Evolutionary conservation across 2,797 vertebrate species (phyloP).

Genomic region (Spinus pinus): DNA sequence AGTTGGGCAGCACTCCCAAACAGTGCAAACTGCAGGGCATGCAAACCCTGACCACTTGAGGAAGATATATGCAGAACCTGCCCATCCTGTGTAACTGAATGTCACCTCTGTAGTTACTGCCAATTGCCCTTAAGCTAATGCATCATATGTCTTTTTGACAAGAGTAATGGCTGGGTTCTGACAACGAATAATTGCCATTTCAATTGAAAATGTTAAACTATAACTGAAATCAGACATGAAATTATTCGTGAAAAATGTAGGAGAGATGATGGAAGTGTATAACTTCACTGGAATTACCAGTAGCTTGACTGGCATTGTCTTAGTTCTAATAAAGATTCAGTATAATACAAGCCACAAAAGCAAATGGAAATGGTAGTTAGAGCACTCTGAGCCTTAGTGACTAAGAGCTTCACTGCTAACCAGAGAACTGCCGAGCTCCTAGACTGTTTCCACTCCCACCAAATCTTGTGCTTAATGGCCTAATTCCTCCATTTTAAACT

Average conservation of each 20-base stretch:
- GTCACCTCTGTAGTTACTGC: not conserved
- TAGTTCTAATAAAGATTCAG: not conserved
- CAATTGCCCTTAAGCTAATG: constrained; percentile 44
- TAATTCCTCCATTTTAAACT: not conserved
- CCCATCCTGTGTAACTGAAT: not conserved
- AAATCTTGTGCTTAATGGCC: not conserved
- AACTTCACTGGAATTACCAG: not conserved
- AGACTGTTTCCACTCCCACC: not conserved
- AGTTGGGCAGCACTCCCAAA: not conserved
- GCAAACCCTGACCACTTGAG: constrained; percentile 6
- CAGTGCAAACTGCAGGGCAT: not conserved
- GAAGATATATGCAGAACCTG: constrained; percentile 28
- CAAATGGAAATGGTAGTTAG: not conserved
- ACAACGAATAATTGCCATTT: constrained; percentile 37
- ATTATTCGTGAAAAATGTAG: constrained; percentile 18
- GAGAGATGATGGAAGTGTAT: not conserved
- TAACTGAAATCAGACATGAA: constrained; percentile 29
- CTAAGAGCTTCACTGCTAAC: not conserved
- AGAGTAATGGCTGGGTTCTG: constrained; percentile 38
- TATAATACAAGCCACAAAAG: not conserved
- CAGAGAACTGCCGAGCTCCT: not conserved
- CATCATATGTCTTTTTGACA: constrained; percentile 41
- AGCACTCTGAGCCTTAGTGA: not conserved
- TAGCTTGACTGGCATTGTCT: not conserved
- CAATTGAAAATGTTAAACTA: constrained; percentile 39